Percentiles rank a stretch among this genome's conserved stretches.
Conservation (phyloP, 2,113 vertebrate species). For the Heterochromis multidens region DNA sequence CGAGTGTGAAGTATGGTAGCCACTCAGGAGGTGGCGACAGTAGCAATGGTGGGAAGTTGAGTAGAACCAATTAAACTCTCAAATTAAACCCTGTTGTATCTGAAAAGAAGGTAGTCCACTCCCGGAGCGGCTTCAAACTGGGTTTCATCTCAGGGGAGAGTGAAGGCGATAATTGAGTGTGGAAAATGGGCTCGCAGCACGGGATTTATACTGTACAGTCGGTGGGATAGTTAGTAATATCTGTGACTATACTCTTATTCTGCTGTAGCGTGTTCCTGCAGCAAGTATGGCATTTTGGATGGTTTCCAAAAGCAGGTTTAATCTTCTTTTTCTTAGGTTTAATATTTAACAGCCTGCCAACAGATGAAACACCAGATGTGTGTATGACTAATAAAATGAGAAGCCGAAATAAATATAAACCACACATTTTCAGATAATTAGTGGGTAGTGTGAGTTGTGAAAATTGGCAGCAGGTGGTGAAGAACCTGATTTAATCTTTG, state of each 20-base stretch:
- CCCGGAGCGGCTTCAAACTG: slow-evolving; percentile 52
- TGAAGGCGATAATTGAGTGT: slow-evolving; percentile 38
- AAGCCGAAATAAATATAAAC: neutral
- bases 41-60: slow-evolving; percentile 25
- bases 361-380: neutral
- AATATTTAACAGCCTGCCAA: neutral
- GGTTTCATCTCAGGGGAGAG: slow-evolving; percentile 56
- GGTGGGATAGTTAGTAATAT: neutral
- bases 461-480: neutral
- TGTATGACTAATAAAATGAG: neutral
- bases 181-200: slow-evolving; percentile 2
- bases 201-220: neutral
- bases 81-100: slow-evolving; percentile 57
- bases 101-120: slow-evolving; percentile 38
- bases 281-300: neutral
- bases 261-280: neutral
- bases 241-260: neutral
- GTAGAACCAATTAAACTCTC: slow-evolving; percentile 59
- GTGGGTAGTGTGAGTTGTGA: neutral
- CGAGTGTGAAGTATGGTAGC: neutral
- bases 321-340: neutral
- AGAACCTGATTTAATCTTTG: neutral
- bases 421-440: neutral
- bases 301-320: neutral
- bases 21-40: neutral